These are phyloP conservation scores for Nudaria mundana DNA, from an alignment of 2,888 invertebrate species.

Conservation along the genomic window DNA sequence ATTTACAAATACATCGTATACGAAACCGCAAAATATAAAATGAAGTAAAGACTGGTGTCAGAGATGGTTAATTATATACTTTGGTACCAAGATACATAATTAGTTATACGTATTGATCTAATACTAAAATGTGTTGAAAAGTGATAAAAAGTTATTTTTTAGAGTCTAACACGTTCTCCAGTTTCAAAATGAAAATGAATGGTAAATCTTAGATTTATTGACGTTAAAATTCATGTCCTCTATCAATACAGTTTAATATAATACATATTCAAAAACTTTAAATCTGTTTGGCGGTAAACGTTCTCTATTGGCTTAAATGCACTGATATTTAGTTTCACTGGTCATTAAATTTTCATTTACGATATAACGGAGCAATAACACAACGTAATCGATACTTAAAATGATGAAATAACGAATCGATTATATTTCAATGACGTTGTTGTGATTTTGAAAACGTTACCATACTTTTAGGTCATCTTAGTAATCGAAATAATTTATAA, in stretches of 20 bases:
- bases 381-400: conserved; percentile 29
- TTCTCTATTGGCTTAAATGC: conserved; percentile 29
- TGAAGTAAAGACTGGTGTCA: too few relatives aligned
- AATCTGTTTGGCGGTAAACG: conserved; percentile 21
- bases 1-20: too few relatives aligned
- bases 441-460: conserved; percentile 17
- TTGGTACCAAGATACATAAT: too few relatives aligned
- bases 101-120: too few relatives aligned
- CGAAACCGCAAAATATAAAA: too few relatives aligned
- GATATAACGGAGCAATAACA: conserved; percentile 30
- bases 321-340: conserved; percentile 28
- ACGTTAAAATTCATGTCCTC: conserved; percentile 6
- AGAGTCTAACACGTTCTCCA: too few relatives aligned
- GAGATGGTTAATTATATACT: too few relatives aligned
- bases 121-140: too few relatives aligned
- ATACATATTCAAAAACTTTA: conserved; percentile 13
- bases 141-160: too few relatives aligned
- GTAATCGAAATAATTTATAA: background rate
- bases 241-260: conserved; percentile 10
- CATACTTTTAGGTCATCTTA: conserved; percentile 11
- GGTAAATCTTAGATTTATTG: conserved; percentile 12
- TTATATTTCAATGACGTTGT: conserved; percentile 26
- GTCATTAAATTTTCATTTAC: conserved; percentile 39
- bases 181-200: too few relatives aligned
- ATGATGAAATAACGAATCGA: conserved; percentile 37